phyloP scores from a whole-genome alignment of 2,113 vertebrate species.

The Empidonax alnorum region DNA sequence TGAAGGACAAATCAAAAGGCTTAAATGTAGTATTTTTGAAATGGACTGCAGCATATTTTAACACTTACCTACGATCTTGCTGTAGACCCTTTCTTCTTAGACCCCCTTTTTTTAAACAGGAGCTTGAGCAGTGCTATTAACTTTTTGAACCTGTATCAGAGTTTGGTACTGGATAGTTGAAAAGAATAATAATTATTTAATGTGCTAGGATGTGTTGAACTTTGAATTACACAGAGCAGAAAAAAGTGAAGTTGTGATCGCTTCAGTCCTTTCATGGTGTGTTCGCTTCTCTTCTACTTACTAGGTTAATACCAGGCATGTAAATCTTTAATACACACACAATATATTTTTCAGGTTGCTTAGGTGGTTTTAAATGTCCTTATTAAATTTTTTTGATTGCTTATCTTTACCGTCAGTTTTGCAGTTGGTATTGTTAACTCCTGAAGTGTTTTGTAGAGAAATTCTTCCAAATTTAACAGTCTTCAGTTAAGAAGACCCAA shows the following conservation, averaged over 20 bases:
- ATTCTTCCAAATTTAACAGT: not conserved
- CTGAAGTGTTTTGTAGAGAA: not conserved
- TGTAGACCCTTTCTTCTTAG: not conserved
- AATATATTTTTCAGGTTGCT: not conserved
- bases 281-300: not conserved
- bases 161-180: not conserved
- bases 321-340: not conserved
- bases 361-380: not conserved
- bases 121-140: not conserved
- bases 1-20: not conserved
- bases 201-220: not conserved
- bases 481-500: not conserved
- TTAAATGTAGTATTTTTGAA: not conserved
- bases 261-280: not conserved
- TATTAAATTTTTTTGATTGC: not conserved
- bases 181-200: not conserved
- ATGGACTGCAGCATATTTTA: not conserved
- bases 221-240: not conserved
- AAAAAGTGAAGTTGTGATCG: not conserved
- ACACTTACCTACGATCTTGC: rapidly evolving
- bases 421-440: not conserved
- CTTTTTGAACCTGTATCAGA: not conserved
- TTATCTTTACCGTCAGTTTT: not conserved
- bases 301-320: not conserved
- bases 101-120: not conserved